phyloP scores from a whole-genome alignment of 2,797 vertebrate genomes.

The Spinibarbus caldwelli region DNA sequence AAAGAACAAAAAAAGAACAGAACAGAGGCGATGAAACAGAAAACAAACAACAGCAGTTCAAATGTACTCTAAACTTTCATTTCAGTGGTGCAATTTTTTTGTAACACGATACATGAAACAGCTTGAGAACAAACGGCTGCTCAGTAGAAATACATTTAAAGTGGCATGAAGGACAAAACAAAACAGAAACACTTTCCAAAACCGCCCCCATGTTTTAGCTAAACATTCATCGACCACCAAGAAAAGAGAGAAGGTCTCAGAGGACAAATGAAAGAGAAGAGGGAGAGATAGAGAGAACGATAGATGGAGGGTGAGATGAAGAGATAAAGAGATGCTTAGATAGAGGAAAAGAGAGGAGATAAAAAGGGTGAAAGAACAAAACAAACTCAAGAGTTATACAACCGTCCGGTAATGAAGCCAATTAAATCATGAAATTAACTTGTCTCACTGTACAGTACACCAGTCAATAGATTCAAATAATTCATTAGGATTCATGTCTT shows the following conservation, averaged over 20 bases:
- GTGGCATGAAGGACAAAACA: conserved; percentile 28
- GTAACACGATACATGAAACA: conserved; percentile 30
- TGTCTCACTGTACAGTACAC: conserved; percentile 5
- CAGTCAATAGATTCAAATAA: conserved; percentile 21
- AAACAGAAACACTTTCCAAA: conserved; percentile 29
- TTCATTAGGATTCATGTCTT: background rate
- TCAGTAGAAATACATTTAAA: conserved; percentile 29
- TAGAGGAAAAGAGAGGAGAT: conserved; percentile 41
- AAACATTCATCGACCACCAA: conserved; percentile 36
- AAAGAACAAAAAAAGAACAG: conserved; percentile 1
- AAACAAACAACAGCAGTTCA: conserved; percentile 40
- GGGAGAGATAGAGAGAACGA: conserved; percentile 50
- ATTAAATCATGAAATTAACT: conserved; percentile 29
- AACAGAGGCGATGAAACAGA: conserved; percentile 18
- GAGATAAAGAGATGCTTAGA: conserved; percentile 55
- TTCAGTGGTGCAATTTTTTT: conserved; percentile 35
- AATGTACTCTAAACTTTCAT: conserved; percentile 41
- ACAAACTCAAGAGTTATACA: conserved; percentile 33
- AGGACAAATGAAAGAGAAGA: conserved; percentile 62
- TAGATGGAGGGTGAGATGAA: conserved; percentile 52
- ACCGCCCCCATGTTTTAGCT: conserved; percentile 5
- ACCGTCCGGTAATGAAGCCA: background rate
- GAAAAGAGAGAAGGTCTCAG: conserved; percentile 43
- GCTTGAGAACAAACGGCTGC: conserved; percentile 16
- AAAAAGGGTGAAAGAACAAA: conserved; percentile 31